phyloP scores from a whole-genome alignment of 2,888 invertebrate genomes.

The Teinopalpus imperialis region DNA sequence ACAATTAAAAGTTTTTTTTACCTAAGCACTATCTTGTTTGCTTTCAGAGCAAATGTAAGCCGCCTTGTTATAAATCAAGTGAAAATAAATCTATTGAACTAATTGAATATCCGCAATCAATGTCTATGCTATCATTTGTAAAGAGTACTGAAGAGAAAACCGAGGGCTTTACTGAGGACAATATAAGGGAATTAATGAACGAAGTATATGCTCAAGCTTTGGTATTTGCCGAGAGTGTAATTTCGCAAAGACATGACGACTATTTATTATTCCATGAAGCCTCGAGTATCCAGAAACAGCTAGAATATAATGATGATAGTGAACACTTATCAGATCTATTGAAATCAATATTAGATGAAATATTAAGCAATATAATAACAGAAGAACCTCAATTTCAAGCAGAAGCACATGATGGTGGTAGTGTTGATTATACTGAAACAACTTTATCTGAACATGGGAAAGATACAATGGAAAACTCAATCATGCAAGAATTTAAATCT shows the following conservation, averaged over 20 bases:
- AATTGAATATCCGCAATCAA: background rate
- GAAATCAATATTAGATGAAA: constrained; percentile 13
- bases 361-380: background rate
- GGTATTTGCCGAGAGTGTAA: background rate
- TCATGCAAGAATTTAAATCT: background rate
- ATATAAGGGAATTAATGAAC: background rate
- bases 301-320: background rate
- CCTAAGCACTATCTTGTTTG: background rate
- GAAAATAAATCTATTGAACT: no score
- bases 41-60: constrained; percentile 19
- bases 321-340: constrained; percentile 9
- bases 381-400: constrained; percentile 1
- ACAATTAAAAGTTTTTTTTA: background rate
- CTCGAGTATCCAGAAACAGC: background rate
- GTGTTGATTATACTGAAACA: background rate
- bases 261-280: background rate
- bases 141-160: constrained; percentile 1
- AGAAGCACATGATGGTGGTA: background rate
- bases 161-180: background rate
- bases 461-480: no score
- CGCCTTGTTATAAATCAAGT: background rate
- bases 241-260: background rate
- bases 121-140: background rate
- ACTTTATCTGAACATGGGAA: no score
- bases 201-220: constrained; percentile 5